Percentiles rank a stretch among this genome's conserved stretches.
phyloP scores from a whole-genome alignment of 2,113 vertebrate genomes.

The Leptosomus discolor region DNA sequence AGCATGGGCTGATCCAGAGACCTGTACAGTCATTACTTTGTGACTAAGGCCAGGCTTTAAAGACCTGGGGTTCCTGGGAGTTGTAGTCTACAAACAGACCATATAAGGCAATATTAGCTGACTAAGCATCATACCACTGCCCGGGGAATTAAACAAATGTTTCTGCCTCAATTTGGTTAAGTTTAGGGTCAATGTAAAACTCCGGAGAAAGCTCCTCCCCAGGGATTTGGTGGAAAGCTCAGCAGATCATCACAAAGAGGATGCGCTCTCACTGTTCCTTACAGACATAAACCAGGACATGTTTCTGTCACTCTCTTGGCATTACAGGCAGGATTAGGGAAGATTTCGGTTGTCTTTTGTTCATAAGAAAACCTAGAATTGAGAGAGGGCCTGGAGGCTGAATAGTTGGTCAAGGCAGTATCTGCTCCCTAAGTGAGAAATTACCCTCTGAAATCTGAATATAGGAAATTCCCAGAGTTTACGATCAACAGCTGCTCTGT shows the following conservation, averaged over 20 bases:
- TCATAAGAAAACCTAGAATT: neutral
- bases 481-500: neutral
- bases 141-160: neutral
- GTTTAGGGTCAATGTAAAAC: neutral
- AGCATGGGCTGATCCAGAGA: neutral
- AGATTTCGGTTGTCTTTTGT: neutral
- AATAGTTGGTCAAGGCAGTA: neutral
- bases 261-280: neutral
- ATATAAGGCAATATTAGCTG: neutral
- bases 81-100: neutral
- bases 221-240: neutral
- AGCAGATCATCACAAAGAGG: neutral
- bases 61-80: neutral
- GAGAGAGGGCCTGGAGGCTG: neutral
- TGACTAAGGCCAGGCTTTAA: neutral
- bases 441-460: neutral
- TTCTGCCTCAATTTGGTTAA: neutral
- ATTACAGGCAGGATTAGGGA: neutral
- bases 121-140: neutral
- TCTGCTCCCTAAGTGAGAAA: neutral
- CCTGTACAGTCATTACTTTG: neutral
- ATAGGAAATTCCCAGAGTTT: neutral
- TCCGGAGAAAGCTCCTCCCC: neutral
- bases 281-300: neutral
- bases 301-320: fast-evolving